These are phyloP conservation scores for Gracilinanus agilis DNA, from an alignment of 2,113 vertebrate species.

Conservation along the genomic window DNA sequence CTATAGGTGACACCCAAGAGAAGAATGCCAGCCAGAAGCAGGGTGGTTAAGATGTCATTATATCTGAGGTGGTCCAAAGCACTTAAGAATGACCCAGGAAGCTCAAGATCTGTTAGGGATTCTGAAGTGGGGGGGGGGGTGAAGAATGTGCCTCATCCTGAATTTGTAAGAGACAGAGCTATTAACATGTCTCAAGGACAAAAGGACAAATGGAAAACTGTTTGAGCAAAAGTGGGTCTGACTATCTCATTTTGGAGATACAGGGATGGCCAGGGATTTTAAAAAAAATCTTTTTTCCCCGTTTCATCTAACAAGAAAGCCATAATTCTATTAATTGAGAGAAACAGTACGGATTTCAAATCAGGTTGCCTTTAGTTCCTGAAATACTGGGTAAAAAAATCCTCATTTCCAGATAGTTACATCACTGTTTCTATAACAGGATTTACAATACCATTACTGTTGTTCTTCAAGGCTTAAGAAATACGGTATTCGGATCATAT, in stretches of 20 bases:
- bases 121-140: neutral
- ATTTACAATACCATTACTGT: constrained; percentile 97
- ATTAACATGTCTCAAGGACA: neutral
- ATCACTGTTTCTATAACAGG: constrained; percentile 97
- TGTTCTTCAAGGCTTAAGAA: constrained; percentile 95
- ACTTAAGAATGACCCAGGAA: neutral
- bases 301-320: constrained; percentile 87
- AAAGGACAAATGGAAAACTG: neutral
- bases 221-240: neutral
- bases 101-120: neutral
- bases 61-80: neutral
- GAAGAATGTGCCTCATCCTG: neutral
- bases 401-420: constrained; percentile 84
- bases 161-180: neutral
- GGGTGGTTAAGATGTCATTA: neutral
- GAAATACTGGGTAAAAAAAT: constrained; percentile 78
- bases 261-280: neutral
- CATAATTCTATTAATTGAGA: constrained; percentile 95
- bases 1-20: neutral
- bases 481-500: constrained; percentile 94
- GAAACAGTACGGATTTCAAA: constrained; percentile 95
- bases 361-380: constrained; percentile 86
- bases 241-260: neutral
- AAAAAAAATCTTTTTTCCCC: neutral
- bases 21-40: neutral